These are phyloP conservation scores for Campylomormyrus numenius DNA, from an alignment of 2,113 vertebrate species.

Conservation along the genomic window DNA sequence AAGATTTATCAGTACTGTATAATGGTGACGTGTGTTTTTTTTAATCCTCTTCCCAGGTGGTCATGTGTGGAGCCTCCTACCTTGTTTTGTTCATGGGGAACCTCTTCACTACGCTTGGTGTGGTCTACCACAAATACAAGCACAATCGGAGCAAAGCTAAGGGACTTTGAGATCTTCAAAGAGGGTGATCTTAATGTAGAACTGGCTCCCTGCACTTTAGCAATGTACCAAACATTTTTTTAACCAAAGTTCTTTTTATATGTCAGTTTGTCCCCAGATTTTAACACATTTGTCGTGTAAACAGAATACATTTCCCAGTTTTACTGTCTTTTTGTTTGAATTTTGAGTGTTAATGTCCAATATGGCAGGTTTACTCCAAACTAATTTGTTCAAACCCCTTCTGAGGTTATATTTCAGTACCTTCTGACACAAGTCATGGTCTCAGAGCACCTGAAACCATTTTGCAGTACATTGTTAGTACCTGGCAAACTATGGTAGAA, in stretches of 20 bases:
- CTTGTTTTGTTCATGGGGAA: slow-evolving; percentile 86
- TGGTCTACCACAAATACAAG: slow-evolving; percentile 88
- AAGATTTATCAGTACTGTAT: background rate
- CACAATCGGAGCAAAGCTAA: slow-evolving; percentile 70
- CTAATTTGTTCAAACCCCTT: background rate
- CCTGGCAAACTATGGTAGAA: background rate
- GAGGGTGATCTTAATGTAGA: background rate
- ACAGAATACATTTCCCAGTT: background rate
- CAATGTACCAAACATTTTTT: background rate
- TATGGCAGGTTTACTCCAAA: background rate
- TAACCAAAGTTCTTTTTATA: background rate
- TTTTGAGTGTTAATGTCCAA: background rate
- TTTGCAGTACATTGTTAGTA: background rate
- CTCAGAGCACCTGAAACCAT: background rate
- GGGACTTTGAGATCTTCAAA: slow-evolving; percentile 39
- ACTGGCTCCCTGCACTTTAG: background rate
- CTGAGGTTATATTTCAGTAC: background rate
- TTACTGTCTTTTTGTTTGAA: background rate
- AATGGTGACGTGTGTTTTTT: background rate
- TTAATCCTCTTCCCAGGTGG: slow-evolving; percentile 60
- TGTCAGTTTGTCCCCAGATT: background rate
- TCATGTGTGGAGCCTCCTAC: slow-evolving; percentile 86
- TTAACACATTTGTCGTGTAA: background rate
- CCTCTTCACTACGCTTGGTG: slow-evolving; percentile 85
- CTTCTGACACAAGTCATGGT: background rate